Evolutionary conservation across 2,113 vertebrate genomes (phyloP).

Genomic region (Mustelus asterias): DNA sequence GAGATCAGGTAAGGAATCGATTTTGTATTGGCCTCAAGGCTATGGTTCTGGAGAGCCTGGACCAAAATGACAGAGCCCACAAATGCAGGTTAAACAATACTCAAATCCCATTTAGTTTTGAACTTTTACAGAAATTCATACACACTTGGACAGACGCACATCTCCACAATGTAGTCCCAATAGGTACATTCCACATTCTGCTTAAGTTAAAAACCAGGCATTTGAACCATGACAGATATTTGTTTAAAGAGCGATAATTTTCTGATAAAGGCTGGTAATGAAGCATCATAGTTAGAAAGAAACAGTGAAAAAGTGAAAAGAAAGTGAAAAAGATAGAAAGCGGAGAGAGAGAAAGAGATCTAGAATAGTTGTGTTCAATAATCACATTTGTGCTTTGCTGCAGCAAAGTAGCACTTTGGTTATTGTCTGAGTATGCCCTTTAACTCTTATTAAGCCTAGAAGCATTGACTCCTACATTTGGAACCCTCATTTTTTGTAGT

Average conservation of each 20-base stretch:
- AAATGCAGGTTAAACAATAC: neutral
- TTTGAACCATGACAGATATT: too few species aligned
- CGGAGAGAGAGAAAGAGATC: too few species aligned
- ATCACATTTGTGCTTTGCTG: too few species aligned
- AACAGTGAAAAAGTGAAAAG: neutral
- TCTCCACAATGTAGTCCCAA: neutral
- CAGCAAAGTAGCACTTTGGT: neutral
- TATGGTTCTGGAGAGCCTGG: neutral
- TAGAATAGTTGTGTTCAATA: too few species aligned
- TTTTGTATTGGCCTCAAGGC: neutral
- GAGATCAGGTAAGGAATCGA: neutral
- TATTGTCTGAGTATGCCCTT: neutral
- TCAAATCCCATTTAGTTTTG: neutral
- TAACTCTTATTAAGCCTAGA: neutral
- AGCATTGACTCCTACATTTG: neutral
- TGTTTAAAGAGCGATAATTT: neutral
- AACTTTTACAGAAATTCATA: neutral
- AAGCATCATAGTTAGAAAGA: neutral
- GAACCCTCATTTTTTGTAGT: neutral
- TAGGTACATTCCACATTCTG: neutral
- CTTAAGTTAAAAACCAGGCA: neutral
- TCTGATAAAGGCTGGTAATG: neutral
- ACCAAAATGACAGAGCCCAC: neutral
- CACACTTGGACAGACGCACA: neutral
- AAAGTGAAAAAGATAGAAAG: neutral